phyloP scores from a whole-genome alignment of 2,888 invertebrate species.

The Amitus sp. region DNA sequence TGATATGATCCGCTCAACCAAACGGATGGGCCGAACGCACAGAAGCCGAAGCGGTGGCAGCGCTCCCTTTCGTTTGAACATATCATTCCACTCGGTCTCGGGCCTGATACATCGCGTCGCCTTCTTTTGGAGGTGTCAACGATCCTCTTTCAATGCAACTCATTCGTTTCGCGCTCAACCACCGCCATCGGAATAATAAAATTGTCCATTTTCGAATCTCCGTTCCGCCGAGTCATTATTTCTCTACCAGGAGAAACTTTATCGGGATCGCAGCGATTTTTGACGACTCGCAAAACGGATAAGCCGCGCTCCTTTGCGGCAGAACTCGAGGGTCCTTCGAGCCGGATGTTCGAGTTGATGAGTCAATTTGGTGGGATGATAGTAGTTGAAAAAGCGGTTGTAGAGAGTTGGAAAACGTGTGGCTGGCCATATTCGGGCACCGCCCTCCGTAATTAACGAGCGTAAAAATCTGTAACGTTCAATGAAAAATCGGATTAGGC shows the following conservation, averaged over 20 bases:
- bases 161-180: not conserved
- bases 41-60: slow-evolving; percentile 44
- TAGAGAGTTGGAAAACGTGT: too few species aligned
- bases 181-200: slow-evolving; percentile 2
- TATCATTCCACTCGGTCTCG: slow-evolving; percentile 20
- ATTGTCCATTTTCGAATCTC: not conserved
- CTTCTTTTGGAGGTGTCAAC: slow-evolving; percentile 18
- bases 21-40: slow-evolving; percentile 53
- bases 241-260: not conserved
- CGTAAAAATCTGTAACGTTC: not conserved
- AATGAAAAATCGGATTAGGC: slow-evolving; percentile 15
- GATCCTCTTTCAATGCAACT: slow-evolving; percentile 1
- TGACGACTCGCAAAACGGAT: not conserved
- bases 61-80: slow-evolving; percentile 31
- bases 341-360: not conserved
- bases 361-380: too few species aligned
- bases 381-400: too few species aligned
- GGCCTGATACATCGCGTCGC: slow-evolving; percentile 18
- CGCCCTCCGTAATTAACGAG: not conserved
- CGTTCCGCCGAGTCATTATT: not conserved
- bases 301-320: too few species aligned
- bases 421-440: too few species aligned
- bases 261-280: not conserved
- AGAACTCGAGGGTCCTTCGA: not conserved
- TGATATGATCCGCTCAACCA: slow-evolving; percentile 58